Percentiles rank a stretch among this genome's conserved stretches.
These are phyloP conservation scores for Nylanderia fulva DNA, from an alignment of 1,140 invertebrate species.

Conservation along the genomic window DNA sequence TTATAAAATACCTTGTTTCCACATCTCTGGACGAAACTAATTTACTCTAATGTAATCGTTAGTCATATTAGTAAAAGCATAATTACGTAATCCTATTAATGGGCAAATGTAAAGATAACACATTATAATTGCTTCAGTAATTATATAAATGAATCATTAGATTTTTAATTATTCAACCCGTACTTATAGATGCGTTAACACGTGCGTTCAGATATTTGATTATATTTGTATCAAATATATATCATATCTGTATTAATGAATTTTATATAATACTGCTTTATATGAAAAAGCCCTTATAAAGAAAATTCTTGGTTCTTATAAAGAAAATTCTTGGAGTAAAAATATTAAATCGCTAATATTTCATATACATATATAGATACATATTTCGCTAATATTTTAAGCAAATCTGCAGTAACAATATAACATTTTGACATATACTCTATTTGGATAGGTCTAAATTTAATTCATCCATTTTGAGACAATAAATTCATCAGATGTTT, in stretches of 20 bases:
- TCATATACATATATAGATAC: too few species aligned
- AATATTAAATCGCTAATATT: too few species aligned
- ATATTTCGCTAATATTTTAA: too few species aligned
- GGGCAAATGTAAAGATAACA: neutral
- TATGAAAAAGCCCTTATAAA: neutral
- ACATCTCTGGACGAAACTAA: constrained; percentile 15
- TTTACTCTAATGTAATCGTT: constrained; percentile 24
- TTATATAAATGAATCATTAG: constrained; percentile 8
- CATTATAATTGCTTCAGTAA: neutral
- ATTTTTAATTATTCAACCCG: neutral
- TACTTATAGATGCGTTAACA: neutral
- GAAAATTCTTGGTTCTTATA: too few species aligned
- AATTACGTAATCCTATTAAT: constrained; percentile 33
- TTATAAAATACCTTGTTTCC: neutral
- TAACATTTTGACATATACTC: too few species aligned
- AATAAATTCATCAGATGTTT: too few species aligned
- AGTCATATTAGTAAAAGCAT: constrained; percentile 14
- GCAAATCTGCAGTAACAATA: too few species aligned
- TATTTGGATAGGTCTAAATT: too few species aligned
- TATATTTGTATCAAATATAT: neutral
- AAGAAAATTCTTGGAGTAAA: too few species aligned
- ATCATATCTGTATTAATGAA: neutral
- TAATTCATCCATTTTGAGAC: too few species aligned
- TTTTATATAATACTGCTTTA: neutral
- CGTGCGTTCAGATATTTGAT: neutral